Evolutionary conservation across 2,113 vertebrate species (phyloP).

Genomic region (Galemys pyrenaicus): DNA sequence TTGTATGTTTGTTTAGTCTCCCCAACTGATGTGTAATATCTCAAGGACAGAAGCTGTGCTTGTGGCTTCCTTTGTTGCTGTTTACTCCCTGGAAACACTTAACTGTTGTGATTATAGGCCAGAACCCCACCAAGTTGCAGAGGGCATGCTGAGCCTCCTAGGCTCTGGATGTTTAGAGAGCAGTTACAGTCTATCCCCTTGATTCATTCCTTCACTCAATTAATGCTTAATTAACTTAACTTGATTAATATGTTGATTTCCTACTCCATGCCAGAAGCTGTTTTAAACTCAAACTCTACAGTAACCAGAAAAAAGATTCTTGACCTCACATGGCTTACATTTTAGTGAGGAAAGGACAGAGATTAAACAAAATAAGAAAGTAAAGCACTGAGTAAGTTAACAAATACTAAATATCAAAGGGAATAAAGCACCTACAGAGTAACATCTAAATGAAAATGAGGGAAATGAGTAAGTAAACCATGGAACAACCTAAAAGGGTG

Average conservation of each 20-base stretch:
- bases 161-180: background rate
- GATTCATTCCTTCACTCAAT: background rate
- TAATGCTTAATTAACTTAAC: background rate
- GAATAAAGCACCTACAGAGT: background rate
- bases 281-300: background rate
- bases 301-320: background rate
- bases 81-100: background rate
- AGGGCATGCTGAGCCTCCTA: background rate
- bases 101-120: background rate
- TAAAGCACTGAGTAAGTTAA: background rate
- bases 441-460: background rate
- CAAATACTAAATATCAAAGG: background rate
- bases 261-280: background rate
- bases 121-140: background rate
- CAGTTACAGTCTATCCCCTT: background rate
- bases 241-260: background rate
- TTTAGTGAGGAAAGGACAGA: background rate
- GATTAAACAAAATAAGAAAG: background rate
- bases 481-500: background rate
- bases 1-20: slow-evolving; percentile 18
- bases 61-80: background rate
- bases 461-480: background rate
- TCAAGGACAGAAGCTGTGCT: background rate
- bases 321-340: background rate
- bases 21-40: background rate